These are phyloP conservation scores for Zelostemma sp. DNA, from an alignment of 1,140 invertebrate species.

Conservation along the genomic window DNA sequence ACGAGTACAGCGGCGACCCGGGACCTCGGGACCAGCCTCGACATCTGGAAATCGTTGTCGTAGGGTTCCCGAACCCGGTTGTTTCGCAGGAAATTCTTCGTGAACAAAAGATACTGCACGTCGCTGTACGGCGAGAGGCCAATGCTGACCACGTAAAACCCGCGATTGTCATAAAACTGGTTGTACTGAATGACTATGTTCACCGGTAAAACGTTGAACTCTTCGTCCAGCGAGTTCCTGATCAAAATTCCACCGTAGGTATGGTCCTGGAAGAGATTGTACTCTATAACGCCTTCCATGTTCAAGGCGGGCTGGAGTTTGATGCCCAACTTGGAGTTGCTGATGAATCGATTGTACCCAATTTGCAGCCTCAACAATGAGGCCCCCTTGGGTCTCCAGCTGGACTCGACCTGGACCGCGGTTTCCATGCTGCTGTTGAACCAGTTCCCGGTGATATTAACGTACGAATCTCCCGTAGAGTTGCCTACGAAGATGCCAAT, in stretches of 20 bases:
- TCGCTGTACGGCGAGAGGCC: constrained; percentile 89
- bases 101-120: constrained; percentile 85
- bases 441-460: constrained; percentile 89
- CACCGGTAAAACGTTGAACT: constrained; percentile 78
- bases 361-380: constrained; percentile 78
- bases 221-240: constrained; percentile 82
- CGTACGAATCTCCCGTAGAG: constrained; percentile 73
- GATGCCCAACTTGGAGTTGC: constrained; percentile 82
- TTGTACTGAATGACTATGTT: constrained; percentile 88
- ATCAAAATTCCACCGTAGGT: constrained; percentile 87
- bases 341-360: constrained; percentile 86
- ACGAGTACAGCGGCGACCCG: constrained; percentile 91
- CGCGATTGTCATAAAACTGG: constrained; percentile 88
- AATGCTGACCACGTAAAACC: constrained; percentile 88
- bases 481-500: constrained; percentile 81
- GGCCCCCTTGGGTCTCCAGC: constrained; percentile 77
- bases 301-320: constrained; percentile 89
- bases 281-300: constrained; percentile 82
- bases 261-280: constrained; percentile 89
- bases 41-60: constrained; percentile 74
- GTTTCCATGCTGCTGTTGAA: constrained; percentile 83
- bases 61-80: constrained; percentile 93
- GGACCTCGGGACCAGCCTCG: constrained; percentile 85
- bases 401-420: constrained; percentile 83
- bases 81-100: constrained; percentile 87